Conservation (phyloP, 2,113 vertebrate species). For the Trochalopteron elliotii region DNA sequence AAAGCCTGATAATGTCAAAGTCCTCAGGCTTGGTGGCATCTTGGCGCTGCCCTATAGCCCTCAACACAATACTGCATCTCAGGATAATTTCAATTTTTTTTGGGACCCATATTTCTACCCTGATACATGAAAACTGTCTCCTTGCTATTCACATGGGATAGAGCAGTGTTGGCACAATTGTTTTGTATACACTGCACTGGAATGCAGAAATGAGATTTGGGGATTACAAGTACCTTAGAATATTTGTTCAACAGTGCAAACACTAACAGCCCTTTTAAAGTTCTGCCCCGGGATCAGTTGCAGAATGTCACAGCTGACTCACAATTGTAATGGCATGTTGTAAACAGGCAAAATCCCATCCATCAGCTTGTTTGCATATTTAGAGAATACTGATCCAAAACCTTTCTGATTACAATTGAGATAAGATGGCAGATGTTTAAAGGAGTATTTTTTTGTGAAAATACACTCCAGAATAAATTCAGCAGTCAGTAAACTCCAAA, state of each 20-base stretch:
- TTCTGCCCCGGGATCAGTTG: neutral
- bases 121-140: neutral
- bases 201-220: neutral
- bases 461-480: neutral
- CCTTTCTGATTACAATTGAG: neutral
- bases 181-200: neutral
- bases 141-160: neutral
- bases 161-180: neutral
- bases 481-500: neutral
- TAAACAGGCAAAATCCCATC: neutral
- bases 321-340: neutral
- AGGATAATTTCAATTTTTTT: neutral
- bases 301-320: neutral
- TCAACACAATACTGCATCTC: neutral
- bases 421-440: neutral
- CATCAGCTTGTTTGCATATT: neutral
- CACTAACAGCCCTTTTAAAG: neutral
- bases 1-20: neutral
- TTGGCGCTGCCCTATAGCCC: neutral
- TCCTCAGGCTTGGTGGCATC: neutral
- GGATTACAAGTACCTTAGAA: neutral
- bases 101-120: neutral
- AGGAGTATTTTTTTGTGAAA: neutral
- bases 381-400: neutral
- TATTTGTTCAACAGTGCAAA: neutral